Percentiles rank a stretch among this genome's conserved stretches.
Conservation (phyloP, 1,140 invertebrate genomes). For the Drosophila lacteicornis region DNA sequence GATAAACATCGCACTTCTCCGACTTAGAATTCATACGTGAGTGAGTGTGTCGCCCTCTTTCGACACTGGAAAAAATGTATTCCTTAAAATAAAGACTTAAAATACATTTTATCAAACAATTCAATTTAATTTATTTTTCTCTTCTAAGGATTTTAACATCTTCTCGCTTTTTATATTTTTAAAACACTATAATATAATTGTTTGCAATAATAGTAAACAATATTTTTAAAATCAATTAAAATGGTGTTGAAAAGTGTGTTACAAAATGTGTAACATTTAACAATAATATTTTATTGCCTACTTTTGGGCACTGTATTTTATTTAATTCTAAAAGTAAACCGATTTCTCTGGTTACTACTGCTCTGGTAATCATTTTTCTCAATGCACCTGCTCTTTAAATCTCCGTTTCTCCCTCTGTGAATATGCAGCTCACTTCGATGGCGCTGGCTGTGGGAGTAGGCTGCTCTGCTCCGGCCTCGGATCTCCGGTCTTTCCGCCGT, state of each 20-base stretch:
- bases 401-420: slow-evolving; percentile 30
- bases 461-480: slow-evolving; percentile 27
- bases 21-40: slow-evolving; percentile 57
- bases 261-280: background rate
- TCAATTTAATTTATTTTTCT: too few relatives aligned
- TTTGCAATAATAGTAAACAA: background rate
- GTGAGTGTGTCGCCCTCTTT: slow-evolving; percentile 30
- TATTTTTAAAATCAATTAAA: background rate
- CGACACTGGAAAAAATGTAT: slow-evolving; percentile 1
- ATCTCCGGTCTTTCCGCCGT: slow-evolving; percentile 14
- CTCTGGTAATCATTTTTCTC: background rate
- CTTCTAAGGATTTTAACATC: background rate
- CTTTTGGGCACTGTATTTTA: background rate
- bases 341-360: background rate
- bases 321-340: fast-evolving
- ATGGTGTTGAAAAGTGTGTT: too few relatives aligned
- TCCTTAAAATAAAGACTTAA: too few relatives aligned
- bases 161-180: background rate
- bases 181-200: background rate
- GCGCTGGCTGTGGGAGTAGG: slow-evolving; percentile 68
- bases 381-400: slow-evolving; percentile 13
- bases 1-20: slow-evolving; percentile 65
- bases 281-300: background rate
- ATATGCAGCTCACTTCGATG: slow-evolving; percentile 62
- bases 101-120: too few relatives aligned